Evolutionary conservation across 2,113 vertebrate genomes (phyloP), one percentile per base, ranked within the genome.

Genomic region (Gambusia affinis): DNA sequence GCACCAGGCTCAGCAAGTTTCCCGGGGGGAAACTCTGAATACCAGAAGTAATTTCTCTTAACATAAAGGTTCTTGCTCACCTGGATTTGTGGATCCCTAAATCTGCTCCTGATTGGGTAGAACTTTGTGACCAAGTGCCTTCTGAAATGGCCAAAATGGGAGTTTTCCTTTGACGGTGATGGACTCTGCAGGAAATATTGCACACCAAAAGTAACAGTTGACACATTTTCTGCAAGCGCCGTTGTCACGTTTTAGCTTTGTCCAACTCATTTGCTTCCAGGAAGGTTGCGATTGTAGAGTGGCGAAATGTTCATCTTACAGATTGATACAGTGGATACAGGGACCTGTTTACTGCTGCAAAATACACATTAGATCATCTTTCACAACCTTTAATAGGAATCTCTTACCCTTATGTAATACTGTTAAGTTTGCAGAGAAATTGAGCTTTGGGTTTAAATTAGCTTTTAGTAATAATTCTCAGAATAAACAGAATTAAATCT

Each of bases 81-180:
- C 37, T 0, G 33, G 29, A 70, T 35, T 1, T 11, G 3, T 27
- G 54, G 29, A 31, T 60, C 14, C 3, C 5, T 87, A 0, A 71
- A 2, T 68, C 84, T 39, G 31, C 79, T 91, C 70, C 89, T 89
- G 79, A 81, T 74, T 0, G 82, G 85, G 75, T 91, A 88, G 0
- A 0, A 30, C 37, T 76, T 87, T 37, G 0, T 71, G 12, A 0
- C 3, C 35, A 4, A 12, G 5, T 22, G n/a, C 19, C 44, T 64
- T 28, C 8, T 8, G 42, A 51, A 37, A 1, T 1, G 3, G 15
- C 4, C 2, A 0, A 0, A 19, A 11, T 0, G 1, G 0, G 10
- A 60, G 10, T 5, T 5, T 14, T 4, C 30, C 51, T 63, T 64
- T 47, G n/a, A 8, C 42, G 47, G 4, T 4, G 42, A 4, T n/a